These are phyloP conservation scores for Charanyca ferruginea DNA, from an alignment of 2,888 invertebrate genomes.

Conservation along the genomic window DNA sequence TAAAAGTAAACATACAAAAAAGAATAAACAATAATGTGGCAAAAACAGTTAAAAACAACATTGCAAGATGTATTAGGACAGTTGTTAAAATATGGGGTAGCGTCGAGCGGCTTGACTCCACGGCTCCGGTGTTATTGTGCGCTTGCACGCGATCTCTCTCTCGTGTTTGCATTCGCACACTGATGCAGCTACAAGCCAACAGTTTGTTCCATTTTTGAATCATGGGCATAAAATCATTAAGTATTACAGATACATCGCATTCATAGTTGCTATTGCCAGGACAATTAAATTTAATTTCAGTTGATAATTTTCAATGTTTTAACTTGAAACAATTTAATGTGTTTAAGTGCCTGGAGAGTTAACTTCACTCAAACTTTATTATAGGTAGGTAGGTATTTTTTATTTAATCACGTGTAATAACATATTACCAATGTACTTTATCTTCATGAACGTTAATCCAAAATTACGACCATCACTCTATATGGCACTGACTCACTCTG, in stretches of 20 bases:
- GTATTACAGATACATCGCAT: constrained; percentile 39
- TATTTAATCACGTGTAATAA: neutral
- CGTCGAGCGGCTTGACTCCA: constrained; percentile 83
- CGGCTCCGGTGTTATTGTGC: constrained; percentile 84
- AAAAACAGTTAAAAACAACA: constrained; percentile 91
- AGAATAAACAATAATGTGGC: constrained; percentile 88
- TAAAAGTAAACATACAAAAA: constrained; percentile 88
- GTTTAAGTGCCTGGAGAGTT: too few relatives aligned
- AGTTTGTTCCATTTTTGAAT: constrained; percentile 66
- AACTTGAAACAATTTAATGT: too few relatives aligned
- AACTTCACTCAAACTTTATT: neutral
- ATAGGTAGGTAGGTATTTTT: too few relatives aligned
- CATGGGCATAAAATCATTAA: constrained; percentile 55
- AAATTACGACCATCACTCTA: constrained; percentile 15
- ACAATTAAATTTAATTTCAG: constrained; percentile 12
- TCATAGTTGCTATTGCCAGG: constrained; percentile 18
- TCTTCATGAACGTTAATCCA: constrained; percentile 6
- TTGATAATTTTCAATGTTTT: too few relatives aligned
- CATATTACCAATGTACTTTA: neutral
- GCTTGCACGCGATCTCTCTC: constrained; percentile 86
- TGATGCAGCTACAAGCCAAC: constrained; percentile 63
- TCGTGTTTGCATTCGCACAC: constrained; percentile 72
- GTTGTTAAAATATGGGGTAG: constrained; percentile 91
- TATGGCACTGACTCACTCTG: constrained; percentile 36
- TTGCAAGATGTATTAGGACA: constrained; percentile 91